Percentiles rank a stretch among this genome's conserved stretches.
These are phyloP conservation scores for Hirudo medicinalis DNA, from an alignment of 1,140 invertebrate species.

Conservation along the genomic window DNA sequence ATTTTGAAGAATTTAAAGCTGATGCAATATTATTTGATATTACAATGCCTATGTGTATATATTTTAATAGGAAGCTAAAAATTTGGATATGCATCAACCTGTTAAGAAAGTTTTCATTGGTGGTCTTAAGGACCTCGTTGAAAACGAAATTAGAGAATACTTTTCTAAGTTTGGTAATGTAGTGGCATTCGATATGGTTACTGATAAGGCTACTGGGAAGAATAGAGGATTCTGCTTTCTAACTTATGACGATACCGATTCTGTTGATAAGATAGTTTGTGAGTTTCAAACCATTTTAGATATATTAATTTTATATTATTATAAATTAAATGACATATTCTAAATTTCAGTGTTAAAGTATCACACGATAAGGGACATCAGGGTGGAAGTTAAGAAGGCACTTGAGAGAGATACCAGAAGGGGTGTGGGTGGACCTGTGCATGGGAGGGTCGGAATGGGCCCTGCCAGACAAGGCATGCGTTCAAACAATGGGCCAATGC, in stretches of 20 bases:
- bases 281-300: neutral
- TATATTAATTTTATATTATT: neutral
- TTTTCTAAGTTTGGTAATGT: conserved; percentile 15
- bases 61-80: conserved; percentile 13
- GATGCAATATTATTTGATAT: neutral
- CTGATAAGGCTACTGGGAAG: conserved; percentile 17
- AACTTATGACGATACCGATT: conserved; percentile 15
- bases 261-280: conserved; percentile 19
- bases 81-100: neutral
- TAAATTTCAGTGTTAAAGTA: conserved; percentile 16
- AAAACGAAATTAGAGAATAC: conserved; percentile 11
- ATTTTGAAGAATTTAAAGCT: neutral
- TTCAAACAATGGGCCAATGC: too few species aligned
- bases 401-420: conserved; percentile 10
- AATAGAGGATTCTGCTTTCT: conserved; percentile 18
- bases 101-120: conserved; percentile 16
- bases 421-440: conserved; percentile 1
- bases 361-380: conserved; percentile 19
- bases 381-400: conserved; percentile 23
- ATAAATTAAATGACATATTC: neutral
- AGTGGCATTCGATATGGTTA: conserved; percentile 11
- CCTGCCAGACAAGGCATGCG: too few species aligned
- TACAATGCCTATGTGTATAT: conserved; percentile 6
- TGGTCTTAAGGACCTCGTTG: conserved; percentile 11
- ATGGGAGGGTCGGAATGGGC: conserved; percentile 5